Evolutionary conservation across 2,797 vertebrate genomes (phyloP).

Genomic region (Triplophysa bombifrons): DNA sequence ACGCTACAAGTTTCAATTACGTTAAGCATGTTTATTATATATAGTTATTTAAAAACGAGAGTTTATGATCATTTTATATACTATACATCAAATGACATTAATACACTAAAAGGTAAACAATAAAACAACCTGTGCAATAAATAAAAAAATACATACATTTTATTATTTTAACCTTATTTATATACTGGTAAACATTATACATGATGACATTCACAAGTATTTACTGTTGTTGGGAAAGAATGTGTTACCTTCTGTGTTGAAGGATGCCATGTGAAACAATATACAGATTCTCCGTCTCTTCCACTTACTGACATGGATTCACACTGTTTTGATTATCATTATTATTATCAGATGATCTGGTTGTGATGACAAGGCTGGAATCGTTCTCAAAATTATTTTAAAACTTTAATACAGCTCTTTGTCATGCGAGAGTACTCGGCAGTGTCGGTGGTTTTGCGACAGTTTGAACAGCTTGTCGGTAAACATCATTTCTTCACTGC

Average conservation of each 20-base stretch:
- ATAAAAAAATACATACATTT: too few species aligned
- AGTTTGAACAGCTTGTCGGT: not conserved
- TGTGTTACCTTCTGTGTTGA: slow-evolving; percentile 71
- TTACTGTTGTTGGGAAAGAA: not conserved
- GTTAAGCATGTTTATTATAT: too few species aligned
- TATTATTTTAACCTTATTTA: too few species aligned
- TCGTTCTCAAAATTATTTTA: not conserved
- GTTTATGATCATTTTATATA: too few species aligned
- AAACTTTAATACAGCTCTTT: slow-evolving; percentile 2
- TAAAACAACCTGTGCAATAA: too few species aligned
- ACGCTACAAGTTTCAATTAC: too few species aligned
- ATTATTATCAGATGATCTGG: not conserved
- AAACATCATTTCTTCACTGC: slow-evolving; percentile 23
- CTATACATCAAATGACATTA: too few species aligned
- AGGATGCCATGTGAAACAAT: slow-evolving; percentile 72
- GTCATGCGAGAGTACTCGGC: not conserved
- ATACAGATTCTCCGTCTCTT: not conserved
- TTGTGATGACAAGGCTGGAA: not conserved
- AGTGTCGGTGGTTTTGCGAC: slow-evolving; percentile 26
- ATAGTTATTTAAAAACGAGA: too few species aligned
- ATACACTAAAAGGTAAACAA: too few species aligned
- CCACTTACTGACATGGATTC: not conserved
- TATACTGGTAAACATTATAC: not conserved
- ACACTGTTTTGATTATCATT: not conserved
- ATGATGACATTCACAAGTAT: too few species aligned